Evolutionary conservation across 2,797 vertebrate genomes (phyloP), one percentile per base, ranked within the genome.

Genomic region (Pantherophis alleghaniensis): DNA sequence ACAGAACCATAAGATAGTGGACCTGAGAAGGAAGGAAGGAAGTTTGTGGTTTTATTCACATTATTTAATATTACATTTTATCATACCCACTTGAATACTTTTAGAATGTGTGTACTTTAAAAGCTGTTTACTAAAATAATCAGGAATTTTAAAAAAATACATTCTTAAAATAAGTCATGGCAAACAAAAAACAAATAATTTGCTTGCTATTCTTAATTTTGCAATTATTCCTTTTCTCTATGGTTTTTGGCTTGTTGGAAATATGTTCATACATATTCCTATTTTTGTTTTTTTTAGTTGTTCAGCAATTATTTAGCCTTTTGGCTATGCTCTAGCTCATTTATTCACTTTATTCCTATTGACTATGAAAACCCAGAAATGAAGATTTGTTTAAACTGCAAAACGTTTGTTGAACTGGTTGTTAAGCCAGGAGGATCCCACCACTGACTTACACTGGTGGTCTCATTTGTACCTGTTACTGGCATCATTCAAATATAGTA

Each of bases 1-100:
- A 99, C 93, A 99, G 98, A 92, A 99, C 99, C 99, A 99, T 99
- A 97, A 99, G 97, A 97, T 99, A 99, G 95, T 99, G 99, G 95
- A 99, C 99, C 99, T 99, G 96, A 37, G 89, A 96, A 74, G 92
- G 95, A 93, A 96, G 91, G 83, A 86, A 53, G 51, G 5, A 28
- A 26, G 26, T 24, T 42, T 86, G 61, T 0, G 83, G 9, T 83
- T 32, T 61, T 0, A 0, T 42, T 79, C 32, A 26, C 5, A 69
- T 18, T 14, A 4, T 53, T 89, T 59, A 47, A 26, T 7, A 18
- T 51, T 32, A 87, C 5, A 51, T 88, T 93, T 87, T 56, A 83
- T 86, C 24, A 89, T 12, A 89, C 18, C 56, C 60, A 86, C 32
- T 42, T 91, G 26, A n/a, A 90, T 88, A 61, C 5, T 26, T n/a